Conservation (phyloP, 2,888 invertebrate species). For the Drosophila eohydei region DNA sequence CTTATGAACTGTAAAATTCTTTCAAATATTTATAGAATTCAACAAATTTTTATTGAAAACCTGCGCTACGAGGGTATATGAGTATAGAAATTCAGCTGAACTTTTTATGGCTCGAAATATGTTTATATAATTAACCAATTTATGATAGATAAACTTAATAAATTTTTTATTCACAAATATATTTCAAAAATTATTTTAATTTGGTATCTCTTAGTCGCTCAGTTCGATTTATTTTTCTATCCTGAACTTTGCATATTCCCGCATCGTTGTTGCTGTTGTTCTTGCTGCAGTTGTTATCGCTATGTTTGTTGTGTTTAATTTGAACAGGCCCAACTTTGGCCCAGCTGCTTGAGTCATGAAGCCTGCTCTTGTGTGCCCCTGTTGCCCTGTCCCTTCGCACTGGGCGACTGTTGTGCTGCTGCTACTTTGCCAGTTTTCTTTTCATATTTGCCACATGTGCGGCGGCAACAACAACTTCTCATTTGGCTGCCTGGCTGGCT, state of each 20-base stretch:
- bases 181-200: neutral
- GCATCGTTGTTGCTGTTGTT: conserved; percentile 24
- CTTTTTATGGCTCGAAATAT: too few species aligned
- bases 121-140: too few species aligned
- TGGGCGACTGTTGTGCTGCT: conserved; percentile 9
- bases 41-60: too few species aligned
- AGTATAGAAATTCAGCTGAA: too few species aligned
- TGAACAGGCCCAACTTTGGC: conserved; percentile 57
- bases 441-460: conserved; percentile 61
- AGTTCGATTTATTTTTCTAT: neutral
- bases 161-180: too few species aligned
- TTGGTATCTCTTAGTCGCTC: conserved; percentile 19
- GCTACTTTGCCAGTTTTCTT: conserved; percentile 73
- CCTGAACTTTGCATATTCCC: conserved; percentile 15
- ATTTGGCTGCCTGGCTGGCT: conserved; percentile 34
- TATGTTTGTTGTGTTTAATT: conserved; percentile 52
- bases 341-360: conserved; percentile 56
- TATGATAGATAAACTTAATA: too few species aligned
- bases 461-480: conserved; percentile 47
- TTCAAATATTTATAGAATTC: too few species aligned
- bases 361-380: conserved; percentile 20
- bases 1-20: too few species aligned
- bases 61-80: too few species aligned
- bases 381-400: neutral
- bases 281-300: conserved; percentile 21